These are phyloP conservation scores for Noctua pronuba DNA, from an alignment of 2,888 invertebrate species.

Conservation along the genomic window DNA sequence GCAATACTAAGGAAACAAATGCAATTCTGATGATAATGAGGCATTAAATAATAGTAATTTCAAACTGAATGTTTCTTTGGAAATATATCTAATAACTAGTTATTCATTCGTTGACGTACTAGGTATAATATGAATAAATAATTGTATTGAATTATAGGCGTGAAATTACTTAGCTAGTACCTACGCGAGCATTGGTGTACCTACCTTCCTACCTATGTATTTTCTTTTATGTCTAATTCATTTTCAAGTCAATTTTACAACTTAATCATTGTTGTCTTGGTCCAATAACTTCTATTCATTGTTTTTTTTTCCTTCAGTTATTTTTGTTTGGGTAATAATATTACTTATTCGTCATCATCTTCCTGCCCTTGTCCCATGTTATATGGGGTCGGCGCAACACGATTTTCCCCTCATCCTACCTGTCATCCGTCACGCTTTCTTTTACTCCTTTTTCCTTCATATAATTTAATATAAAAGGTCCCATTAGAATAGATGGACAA, in stretches of 20 bases:
- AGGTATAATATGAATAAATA: constrained; percentile 57
- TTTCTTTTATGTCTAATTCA: neutral
- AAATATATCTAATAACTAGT: constrained; percentile 66
- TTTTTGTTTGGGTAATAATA: too few species aligned
- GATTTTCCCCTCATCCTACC: too few species aligned
- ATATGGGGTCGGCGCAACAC: too few species aligned
- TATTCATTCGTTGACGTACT: constrained; percentile 60
- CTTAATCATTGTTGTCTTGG: too few species aligned
- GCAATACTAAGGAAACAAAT: constrained; percentile 65
- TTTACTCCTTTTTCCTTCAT: too few species aligned
- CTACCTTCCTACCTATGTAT: neutral
- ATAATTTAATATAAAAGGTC: too few species aligned
- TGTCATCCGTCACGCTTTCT: too few species aligned
- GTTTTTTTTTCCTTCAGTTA: too few species aligned
- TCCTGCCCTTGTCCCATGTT: too few species aligned
- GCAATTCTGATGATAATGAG: constrained; percentile 71
- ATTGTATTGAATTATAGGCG: constrained; percentile 57
- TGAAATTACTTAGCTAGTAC: constrained; percentile 44
- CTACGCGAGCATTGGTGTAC: neutral
- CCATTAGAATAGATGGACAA: too few species aligned
- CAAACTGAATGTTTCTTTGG: constrained; percentile 67
- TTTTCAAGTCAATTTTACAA: neutral
- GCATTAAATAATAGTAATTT: constrained; percentile 71
- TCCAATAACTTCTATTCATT: too few species aligned
- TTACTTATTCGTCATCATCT: too few species aligned